These are phyloP conservation scores for Drosophila virilis DNA, from an alignment of 1,140 invertebrate genomes.

Conservation along the genomic window DNA sequence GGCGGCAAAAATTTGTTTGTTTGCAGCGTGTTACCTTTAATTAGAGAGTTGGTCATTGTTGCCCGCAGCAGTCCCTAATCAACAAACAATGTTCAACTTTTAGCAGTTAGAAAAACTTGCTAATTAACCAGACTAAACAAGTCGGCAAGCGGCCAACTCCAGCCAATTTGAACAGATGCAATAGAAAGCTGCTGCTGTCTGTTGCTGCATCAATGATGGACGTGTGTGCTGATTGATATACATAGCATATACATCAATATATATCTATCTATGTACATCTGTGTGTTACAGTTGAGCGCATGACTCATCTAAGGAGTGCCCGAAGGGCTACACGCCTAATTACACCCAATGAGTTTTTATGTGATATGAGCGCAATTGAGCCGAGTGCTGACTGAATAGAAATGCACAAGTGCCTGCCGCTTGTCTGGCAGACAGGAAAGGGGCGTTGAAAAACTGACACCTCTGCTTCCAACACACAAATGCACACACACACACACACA, in stretches of 20 bases:
- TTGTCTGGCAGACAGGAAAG: slow-evolving; percentile 26
- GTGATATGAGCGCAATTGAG: slow-evolving; percentile 41
- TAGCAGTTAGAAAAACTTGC: slow-evolving; percentile 42
- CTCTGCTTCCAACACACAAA: slow-evolving; percentile 40
- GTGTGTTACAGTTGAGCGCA: slow-evolving; percentile 32
- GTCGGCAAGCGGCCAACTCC: slow-evolving; percentile 14
- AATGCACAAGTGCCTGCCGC: slow-evolving; percentile 6
- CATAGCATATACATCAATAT: slow-evolving; percentile 4
- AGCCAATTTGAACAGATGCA: slow-evolving; percentile 41
- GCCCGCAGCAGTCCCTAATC: slow-evolving; percentile 31
- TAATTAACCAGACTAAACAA: slow-evolving; percentile 44
- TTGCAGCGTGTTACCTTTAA: slow-evolving; percentile 41
- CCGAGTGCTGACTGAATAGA: slow-evolving; percentile 10
- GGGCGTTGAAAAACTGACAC: slow-evolving; percentile 57
- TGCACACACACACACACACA: neutral
- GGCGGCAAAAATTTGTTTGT: slow-evolving; percentile 35
- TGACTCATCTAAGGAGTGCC: slow-evolving; percentile 63
- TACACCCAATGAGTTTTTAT: slow-evolving; percentile 64
- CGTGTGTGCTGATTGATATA: slow-evolving; percentile 45
- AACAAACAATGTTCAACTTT: slow-evolving; percentile 42
- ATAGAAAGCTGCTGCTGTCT: slow-evolving; percentile 36
- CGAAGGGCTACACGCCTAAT: slow-evolving; percentile 61
- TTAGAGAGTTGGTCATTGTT: slow-evolving; percentile 40
- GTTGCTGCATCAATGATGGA: slow-evolving; percentile 39
- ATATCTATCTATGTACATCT: slow-evolving; percentile 15